phyloP scores from a whole-genome alignment of 2,888 invertebrate genomes.

The Sialis lutaria region DNA sequence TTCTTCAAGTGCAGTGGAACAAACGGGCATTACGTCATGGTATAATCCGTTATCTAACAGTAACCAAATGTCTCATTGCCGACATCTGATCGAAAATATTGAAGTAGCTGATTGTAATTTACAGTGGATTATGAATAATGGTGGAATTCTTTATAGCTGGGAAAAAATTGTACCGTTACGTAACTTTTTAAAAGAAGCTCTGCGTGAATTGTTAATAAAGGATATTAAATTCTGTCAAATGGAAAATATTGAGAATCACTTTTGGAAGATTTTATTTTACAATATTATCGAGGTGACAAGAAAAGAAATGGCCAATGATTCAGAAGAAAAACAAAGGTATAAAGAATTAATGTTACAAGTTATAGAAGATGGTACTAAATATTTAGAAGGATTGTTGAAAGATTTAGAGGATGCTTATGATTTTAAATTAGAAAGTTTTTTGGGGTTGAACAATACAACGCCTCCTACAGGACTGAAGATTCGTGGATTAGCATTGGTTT shows the following conservation, averaged over 20 bases:
- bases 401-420: slow-evolving; percentile 57
- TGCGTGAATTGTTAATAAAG: slow-evolving; percentile 47
- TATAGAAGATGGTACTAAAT: slow-evolving; percentile 64
- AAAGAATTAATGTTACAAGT: slow-evolving; percentile 46
- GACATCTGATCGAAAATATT: slow-evolving; percentile 39
- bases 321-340: slow-evolving; percentile 42
- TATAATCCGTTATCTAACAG: slow-evolving; percentile 26
- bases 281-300: slow-evolving; percentile 71
- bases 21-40: slow-evolving; percentile 36
- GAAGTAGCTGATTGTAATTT: slow-evolving; percentile 50
- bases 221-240: slow-evolving; percentile 76
- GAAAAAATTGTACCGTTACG: slow-evolving; percentile 42
- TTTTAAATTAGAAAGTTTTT: slow-evolving; percentile 47
- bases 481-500: slow-evolving; percentile 60
- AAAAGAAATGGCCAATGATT: slow-evolving; percentile 42
- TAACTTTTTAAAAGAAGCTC: slow-evolving; percentile 45
- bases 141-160: slow-evolving; percentile 47
- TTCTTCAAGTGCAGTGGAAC: slow-evolving; percentile 24
- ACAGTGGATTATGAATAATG: slow-evolving; percentile 40
- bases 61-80: not conserved
- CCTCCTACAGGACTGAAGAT: slow-evolving; percentile 46
- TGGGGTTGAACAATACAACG: slow-evolving; percentile 37
- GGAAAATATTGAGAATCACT: slow-evolving; percentile 73
- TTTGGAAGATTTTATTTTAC: slow-evolving; percentile 85
- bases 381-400: slow-evolving; percentile 58